Percentiles rank a stretch among this genome's conserved stretches.
Conservation (phyloP, 2,888 invertebrate species). For the Pristionchus arcanus region DNA sequence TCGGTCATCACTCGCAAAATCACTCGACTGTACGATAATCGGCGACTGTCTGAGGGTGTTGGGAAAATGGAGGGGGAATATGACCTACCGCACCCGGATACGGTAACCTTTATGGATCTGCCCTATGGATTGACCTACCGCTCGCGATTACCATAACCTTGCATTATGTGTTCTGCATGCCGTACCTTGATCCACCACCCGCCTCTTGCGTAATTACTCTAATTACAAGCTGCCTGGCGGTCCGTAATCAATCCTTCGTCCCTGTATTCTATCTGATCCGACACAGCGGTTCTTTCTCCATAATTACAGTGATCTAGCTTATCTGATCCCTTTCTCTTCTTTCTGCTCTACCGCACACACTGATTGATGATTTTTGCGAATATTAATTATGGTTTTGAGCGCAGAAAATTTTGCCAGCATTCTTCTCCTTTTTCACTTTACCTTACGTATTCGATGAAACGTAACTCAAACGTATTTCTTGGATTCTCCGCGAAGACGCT, state of each 20-base stretch:
- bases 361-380: background rate
- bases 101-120: background rate
- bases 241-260: slow-evolving; percentile 31
- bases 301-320: slow-evolving; percentile 9
- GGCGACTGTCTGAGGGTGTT: slow-evolving; percentile 11
- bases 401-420: background rate
- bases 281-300: slow-evolving; percentile 21
- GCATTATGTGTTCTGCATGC: too few species aligned
- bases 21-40: slow-evolving; percentile 42
- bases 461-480: background rate
- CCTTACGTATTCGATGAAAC: background rate
- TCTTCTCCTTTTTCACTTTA: background rate
- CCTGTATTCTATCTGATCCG: slow-evolving; percentile 11
- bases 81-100: slow-evolving; percentile 2
- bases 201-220: background rate
- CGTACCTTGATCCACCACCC: background rate
- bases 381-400: background rate
- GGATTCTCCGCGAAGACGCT: too few species aligned
- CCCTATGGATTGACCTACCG: background rate
- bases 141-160: background rate
- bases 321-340: background rate
- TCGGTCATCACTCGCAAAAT: slow-evolving; percentile 5
- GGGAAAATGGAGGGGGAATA: background rate
- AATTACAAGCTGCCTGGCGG: background rate
- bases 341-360: slow-evolving; percentile 1